Evolutionary conservation across 2,888 invertebrate genomes (phyloP), one percentile per base, ranked within the genome.

Genomic region (Drosophila macrospina): DNA sequence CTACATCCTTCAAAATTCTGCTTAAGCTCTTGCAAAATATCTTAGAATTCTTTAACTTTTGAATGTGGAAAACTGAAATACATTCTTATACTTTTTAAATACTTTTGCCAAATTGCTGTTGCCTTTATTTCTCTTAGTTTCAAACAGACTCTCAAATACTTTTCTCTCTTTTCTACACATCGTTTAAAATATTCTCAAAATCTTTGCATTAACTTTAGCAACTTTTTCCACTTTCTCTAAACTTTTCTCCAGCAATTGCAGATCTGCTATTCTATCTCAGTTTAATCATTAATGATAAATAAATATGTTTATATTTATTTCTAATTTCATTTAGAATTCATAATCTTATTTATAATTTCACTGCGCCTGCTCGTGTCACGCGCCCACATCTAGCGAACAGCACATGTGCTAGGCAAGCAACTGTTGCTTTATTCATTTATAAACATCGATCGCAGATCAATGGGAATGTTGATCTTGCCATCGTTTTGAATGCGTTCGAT

Each of bases 351-450:
- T 34, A 13, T 13, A 20, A 20, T 13, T 26, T 15, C 42, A n/a
- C 24, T 30, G 20, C 2, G 20, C 13, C 13, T 52, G 13, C 45
- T 51, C 69, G 68, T 74, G 76, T 60, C 76, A 73, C 73, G 63
- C 51, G 56, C 50, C 42, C 66, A 39, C 26, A 44, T n/a, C 54
- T 34, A 20, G 13, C 16, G 32, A 24, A 8, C 5, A 30, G 26
- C 45, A 47, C 5, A 45, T 8, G 28, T 10, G 47, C 20, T 4
- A 5, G 48, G 26, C 30, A 36, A 36, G 24, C 32, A 54, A 20
- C 42, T 55, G 24, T 24, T 44, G 16, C 28, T 15, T 16, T 26
- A 42, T 55, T 56, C 32, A 30, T 28, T n/a, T n/a, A n/a, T 2
- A 32, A 24, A 42, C 36, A 28, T 4, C 50, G 10, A 32, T 16